Percentiles rank a stretch among this genome's conserved stretches.
Evolutionary conservation across 2,797 vertebrate species (phyloP).

Genomic region (Melanotaenia maccullochi): DNA sequence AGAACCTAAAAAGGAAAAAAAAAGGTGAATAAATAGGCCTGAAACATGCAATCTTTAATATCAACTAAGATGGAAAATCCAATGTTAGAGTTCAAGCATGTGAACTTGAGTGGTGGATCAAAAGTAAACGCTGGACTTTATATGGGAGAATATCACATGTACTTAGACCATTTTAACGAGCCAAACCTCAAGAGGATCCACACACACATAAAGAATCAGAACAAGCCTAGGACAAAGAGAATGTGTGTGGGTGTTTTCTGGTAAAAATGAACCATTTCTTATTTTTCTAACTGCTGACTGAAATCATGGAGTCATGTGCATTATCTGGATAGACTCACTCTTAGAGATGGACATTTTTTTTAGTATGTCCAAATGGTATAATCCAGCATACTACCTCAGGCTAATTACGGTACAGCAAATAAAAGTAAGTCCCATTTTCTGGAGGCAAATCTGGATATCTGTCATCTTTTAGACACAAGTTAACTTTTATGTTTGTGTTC

Average conservation of each 20-base stretch:
- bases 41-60: neutral
- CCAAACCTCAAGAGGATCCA: neutral
- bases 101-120: too few relatives aligned
- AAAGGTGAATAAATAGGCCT: neutral
- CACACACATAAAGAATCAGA: constrained; percentile 23
- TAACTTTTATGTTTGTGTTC: too few relatives aligned
- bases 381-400: too few relatives aligned
- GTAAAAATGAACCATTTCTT: constrained; percentile 51
- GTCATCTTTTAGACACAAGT: neutral
- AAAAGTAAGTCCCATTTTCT: neutral
- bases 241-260: constrained; percentile 49
- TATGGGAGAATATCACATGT: constrained; percentile 21
- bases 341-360: neutral
- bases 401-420: neutral
- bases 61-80: neutral
- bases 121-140: constrained; percentile 5
- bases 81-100: neutral
- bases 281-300: constrained; percentile 37
- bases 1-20: constrained; percentile 83
- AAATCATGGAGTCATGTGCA: constrained; percentile 12
- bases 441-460: neutral
- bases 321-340: constrained; percentile 8
- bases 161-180: constrained; percentile 24
- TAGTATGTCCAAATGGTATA: too few relatives aligned
- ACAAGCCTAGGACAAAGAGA: constrained; percentile 48